These are phyloP conservation scores for Chrysotoxum bicinctum DNA, from an alignment of 2,888 invertebrate species.

Conservation along the genomic window DNA sequence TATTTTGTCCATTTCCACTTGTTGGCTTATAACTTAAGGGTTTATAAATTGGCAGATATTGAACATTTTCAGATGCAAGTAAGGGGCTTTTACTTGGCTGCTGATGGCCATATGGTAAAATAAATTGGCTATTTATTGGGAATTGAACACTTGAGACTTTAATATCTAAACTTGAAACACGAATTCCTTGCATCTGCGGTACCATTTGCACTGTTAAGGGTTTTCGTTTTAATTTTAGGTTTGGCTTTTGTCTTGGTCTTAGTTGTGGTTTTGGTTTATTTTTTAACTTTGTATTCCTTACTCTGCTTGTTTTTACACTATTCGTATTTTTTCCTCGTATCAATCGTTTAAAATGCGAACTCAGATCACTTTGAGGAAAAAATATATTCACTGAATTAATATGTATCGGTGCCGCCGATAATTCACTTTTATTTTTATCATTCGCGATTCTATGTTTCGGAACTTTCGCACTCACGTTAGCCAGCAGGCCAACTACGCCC, in stretches of 20 bases:
- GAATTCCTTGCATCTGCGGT: background rate
- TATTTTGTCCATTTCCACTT: background rate
- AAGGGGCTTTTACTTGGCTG: background rate
- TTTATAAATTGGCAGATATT: background rate
- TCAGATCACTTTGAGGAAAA: slow-evolving; percentile 2
- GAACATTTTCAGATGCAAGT: background rate
- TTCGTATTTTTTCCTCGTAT: background rate
- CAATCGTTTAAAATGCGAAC: background rate
- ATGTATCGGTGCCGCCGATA: background rate
- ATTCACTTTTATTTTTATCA: background rate
- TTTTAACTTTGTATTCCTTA: background rate
- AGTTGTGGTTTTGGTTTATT: background rate
- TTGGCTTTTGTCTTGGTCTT: background rate
- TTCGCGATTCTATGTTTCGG: slow-evolving; percentile 3
- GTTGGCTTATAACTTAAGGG: background rate
- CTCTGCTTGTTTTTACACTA: background rate
- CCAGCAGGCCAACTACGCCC: slow-evolving; percentile 36
- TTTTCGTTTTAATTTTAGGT: background rate
- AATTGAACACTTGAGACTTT: background rate
- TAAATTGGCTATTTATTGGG: background rate
- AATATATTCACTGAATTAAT: slow-evolving; percentile 13
- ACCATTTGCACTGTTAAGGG: background rate
- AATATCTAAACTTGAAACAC: background rate
- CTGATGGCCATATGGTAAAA: background rate
- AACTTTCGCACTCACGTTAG: slow-evolving; percentile 45